Evolutionary conservation across 1,140 invertebrate genomes (phyloP).

Genomic region (Mamestra configurata): DNA sequence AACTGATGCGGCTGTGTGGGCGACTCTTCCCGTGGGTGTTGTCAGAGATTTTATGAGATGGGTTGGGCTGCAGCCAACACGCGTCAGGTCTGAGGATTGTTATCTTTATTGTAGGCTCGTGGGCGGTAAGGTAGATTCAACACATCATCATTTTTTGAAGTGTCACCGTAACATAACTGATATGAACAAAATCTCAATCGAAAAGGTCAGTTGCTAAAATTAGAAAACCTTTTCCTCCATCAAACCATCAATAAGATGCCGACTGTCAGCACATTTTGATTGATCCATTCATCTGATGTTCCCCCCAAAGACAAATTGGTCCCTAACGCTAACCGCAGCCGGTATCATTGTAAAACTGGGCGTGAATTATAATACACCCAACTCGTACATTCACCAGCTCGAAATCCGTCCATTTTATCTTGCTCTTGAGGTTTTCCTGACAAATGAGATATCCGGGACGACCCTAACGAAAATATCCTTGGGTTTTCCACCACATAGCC

Average conservation of each 20-base stretch:
- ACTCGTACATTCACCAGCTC: slow-evolving; percentile 49
- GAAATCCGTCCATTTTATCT: slow-evolving; percentile 64
- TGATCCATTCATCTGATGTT: slow-evolving; percentile 28
- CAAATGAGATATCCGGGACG: slow-evolving; percentile 64
- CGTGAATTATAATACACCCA: slow-evolving; percentile 57
- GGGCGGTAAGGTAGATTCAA: neutral
- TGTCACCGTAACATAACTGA: neutral
- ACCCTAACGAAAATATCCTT: slow-evolving; percentile 50
- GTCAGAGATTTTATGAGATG: slow-evolving; percentile 13
- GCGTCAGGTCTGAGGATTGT: slow-evolving; percentile 1
- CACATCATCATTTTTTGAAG: neutral
- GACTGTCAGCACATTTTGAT: neutral
- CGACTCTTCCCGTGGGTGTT: neutral
- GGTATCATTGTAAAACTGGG: slow-evolving; percentile 51
- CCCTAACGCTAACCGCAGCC: slow-evolving; percentile 8
- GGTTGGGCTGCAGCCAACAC: neutral
- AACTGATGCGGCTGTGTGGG: neutral
- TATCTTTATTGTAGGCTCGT: slow-evolving; percentile 6
- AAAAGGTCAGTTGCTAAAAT: neutral
- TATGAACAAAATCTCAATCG: neutral
- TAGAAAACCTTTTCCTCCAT: neutral
- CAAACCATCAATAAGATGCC: slow-evolving; percentile 11
- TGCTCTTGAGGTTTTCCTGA: slow-evolving; percentile 65
- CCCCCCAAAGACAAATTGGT: slow-evolving; percentile 32
- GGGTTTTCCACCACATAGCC: slow-evolving; percentile 51